Evolutionary conservation across 2,888 invertebrate genomes (phyloP), one percentile per base, ranked within the genome.

Genomic region (Biston betularia): DNA sequence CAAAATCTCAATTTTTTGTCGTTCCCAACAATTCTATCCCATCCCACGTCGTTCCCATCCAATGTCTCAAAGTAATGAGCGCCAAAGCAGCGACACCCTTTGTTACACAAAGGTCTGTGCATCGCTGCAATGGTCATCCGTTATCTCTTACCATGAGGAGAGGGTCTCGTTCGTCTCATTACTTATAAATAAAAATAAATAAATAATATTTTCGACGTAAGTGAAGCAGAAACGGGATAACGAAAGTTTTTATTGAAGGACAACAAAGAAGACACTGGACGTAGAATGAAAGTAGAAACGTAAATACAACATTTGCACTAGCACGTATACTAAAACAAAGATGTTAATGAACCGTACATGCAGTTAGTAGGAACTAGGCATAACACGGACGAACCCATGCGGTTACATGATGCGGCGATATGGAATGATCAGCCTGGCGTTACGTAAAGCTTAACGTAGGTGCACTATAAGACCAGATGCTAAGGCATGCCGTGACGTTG

Each of bases 401-500:
- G 15, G 45, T 46, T 54, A 53, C 42, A 50, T 33, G n/a, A 33
- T 4, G 54, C 15, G 44, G 10, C n/a, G 52, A 38, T 38, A 46
- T 45, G 44, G 14, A 12, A 52, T 8, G 45, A 50, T 34, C 24
- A 54, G 42, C 33, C 54, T 9, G 24, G 24, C 40, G 53, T n/a
- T n/a, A n/a, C n/a, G n/a, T n/a, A n/a, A n/a, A n/a, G n/a, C n/a
- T n/a, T n/a, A n/a, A n/a, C n/a, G n/a, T n/a, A n/a, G n/a, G n/a
- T n/a, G n/a, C n/a, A n/a, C n/a, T n/a, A 24, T 12, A 33, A 9
- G 11, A 1, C 53, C 40, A 35, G 35, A 6, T 5, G 6, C 34
- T 53, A 15, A 38, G 14, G 42, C 54, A 54, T 42, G 54, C 42
- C 54, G 24, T 42, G 24, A 54, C 42, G 24, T n/a, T 15, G 0